Conservation (phyloP, 1,140 invertebrate species). For the Leguminivora glycinivorella region DNA sequence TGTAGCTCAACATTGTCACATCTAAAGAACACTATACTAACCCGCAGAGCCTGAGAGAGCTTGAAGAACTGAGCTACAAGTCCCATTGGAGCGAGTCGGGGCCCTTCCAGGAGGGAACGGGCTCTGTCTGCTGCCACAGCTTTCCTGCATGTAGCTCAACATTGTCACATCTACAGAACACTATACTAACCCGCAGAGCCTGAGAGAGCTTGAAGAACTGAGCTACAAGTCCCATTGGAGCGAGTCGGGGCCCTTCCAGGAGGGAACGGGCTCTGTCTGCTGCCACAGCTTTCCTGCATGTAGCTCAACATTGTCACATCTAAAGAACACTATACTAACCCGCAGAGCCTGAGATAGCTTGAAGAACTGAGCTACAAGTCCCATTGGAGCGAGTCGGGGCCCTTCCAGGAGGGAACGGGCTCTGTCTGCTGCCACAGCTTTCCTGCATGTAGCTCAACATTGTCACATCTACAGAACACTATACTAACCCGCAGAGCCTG, state of each 20-base stretch:
- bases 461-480: no score
- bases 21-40: constrained; percentile 76
- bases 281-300: constrained; percentile 95
- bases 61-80: constrained; percentile 96
- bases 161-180: constrained; percentile 84
- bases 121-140: constrained; percentile 93
- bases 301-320: no score
- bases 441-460: constrained; percentile 92
- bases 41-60: constrained; percentile 92
- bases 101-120: no score
- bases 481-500: no score
- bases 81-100: constrained; percentile 95
- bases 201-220: constrained; percentile 97
- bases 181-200: constrained; percentile 86
- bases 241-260: no score
- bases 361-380: constrained; percentile 95
- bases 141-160: constrained; percentile 93
- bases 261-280: constrained; percentile 89
- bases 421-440: constrained; percentile 94
- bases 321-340: no score
- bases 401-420: no score
- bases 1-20: constrained; percentile 92
- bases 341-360: constrained; percentile 94
- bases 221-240: constrained; percentile 93
- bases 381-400: constrained; percentile 96